Conservation (phyloP, 2,888 invertebrate species). For the Thecocarcelia acutangulata region DNA sequence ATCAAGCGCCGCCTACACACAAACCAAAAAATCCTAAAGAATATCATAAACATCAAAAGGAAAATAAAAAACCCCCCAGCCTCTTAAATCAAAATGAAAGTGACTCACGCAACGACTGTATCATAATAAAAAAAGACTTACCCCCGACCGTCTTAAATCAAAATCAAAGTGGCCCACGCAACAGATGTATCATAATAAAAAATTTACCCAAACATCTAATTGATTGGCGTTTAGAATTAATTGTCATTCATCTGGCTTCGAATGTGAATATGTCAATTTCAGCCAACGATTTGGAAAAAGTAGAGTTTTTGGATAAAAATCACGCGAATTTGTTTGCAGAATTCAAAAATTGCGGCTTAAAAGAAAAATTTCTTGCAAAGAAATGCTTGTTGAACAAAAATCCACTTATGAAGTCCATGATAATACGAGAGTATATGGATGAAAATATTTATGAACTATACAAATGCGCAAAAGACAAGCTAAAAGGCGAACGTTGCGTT, state of each 20-base stretch:
- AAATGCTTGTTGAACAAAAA: background rate
- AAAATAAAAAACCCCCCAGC: no score
- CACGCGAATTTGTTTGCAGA: slow-evolving; percentile 29
- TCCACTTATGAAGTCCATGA: no score
- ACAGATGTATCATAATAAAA: slow-evolving; percentile 19
- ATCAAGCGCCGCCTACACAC: background rate
- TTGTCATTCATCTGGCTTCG: slow-evolving; percentile 20
- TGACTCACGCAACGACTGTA: no score
- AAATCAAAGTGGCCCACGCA: background rate
- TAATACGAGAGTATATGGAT: background rate
- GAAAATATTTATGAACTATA: background rate
- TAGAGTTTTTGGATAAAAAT: background rate
- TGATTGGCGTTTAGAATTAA: slow-evolving; percentile 10
- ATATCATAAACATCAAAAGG: background rate
- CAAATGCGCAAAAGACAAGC: background rate
- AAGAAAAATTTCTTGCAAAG: slow-evolving; percentile 41
- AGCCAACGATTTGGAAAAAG: slow-evolving; percentile 26
- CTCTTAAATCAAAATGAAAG: no score
- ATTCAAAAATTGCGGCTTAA: slow-evolving; percentile 42
- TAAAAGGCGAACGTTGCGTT: background rate
- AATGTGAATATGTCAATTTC: slow-evolving; percentile 14
- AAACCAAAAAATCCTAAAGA: background rate
- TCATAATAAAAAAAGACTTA: no score
- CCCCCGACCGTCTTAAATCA: background rate
- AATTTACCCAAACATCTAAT: background rate